Evolutionary conservation across 2,113 vertebrate species (phyloP).

Genomic region (Embiotoca jacksoni): DNA sequence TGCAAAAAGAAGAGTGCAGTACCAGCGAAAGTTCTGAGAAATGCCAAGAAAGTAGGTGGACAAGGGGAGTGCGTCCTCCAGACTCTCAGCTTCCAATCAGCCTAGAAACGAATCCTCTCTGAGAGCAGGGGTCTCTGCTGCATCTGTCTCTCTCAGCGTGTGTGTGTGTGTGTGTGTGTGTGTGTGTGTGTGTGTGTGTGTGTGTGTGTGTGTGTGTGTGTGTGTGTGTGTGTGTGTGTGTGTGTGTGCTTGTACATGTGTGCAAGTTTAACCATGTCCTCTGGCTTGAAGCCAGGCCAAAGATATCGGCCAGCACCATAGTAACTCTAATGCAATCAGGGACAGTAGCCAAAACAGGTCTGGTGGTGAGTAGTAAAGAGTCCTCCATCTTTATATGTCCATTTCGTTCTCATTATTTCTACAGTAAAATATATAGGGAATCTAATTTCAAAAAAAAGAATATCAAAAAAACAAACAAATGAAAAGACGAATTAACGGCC

Average conservation of each 20-base stretch:
- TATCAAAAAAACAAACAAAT: background rate
- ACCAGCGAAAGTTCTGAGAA: slow-evolving; percentile 40
- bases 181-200: slow-evolving; percentile 30
- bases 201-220: slow-evolving; percentile 17
- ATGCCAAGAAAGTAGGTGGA: slow-evolving; percentile 47
- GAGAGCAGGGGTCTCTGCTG: slow-evolving; percentile 61
- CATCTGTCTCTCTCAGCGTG: slow-evolving; percentile 48
- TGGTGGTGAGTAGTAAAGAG: slow-evolving; percentile 67
- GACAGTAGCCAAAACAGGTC: slow-evolving; percentile 63
- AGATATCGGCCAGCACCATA: slow-evolving; percentile 87
- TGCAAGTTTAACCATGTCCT: slow-evolving; percentile 59
- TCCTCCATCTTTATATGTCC: slow-evolving; percentile 30
- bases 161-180: slow-evolving; percentile 20
- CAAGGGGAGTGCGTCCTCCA: slow-evolving; percentile 43
- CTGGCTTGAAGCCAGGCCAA: slow-evolving; percentile 85
- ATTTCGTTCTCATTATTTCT: slow-evolving; percentile 23
- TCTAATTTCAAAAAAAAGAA: background rate
- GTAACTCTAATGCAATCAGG: slow-evolving; percentile 82
- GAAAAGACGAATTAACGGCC: background rate
- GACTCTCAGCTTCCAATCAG: slow-evolving; percentile 61
- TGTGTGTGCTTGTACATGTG: slow-evolving; percentile 32
- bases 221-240: slow-evolving; percentile 28
- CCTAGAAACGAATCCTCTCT: slow-evolving; percentile 50
- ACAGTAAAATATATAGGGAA: background rate
- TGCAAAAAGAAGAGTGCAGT: slow-evolving; percentile 35